phyloP scores from a whole-genome alignment of 2,797 vertebrate species.

The Parambassis ranga region DNA sequence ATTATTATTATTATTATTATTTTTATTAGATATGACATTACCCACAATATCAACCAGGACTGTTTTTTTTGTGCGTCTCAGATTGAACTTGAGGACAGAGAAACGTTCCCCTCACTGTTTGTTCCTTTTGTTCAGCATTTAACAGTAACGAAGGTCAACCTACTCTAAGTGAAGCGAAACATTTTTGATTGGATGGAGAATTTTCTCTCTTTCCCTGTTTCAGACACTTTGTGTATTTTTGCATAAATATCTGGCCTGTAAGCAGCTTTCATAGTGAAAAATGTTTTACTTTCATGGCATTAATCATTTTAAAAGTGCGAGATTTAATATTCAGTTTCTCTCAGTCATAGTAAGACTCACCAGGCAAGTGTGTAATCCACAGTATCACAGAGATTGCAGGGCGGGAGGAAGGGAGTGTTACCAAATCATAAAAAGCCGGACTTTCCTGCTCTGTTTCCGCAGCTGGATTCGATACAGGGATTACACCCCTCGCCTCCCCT shows the following conservation, averaged over 20 bases:
- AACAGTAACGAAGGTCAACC: background rate
- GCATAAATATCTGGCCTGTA: slow-evolving; percentile 28
- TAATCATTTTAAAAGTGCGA: slow-evolving; percentile 58
- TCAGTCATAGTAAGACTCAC: slow-evolving; percentile 18
- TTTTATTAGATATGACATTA: too few relatives aligned
- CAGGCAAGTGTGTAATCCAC: slow-evolving; percentile 57
- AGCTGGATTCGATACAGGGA: slow-evolving; percentile 70
- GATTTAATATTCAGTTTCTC: slow-evolving; percentile 52
- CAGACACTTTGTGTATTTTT: background rate
- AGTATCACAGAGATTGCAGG: slow-evolving; percentile 44
- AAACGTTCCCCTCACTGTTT: too few relatives aligned
- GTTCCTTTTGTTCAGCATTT: too few relatives aligned
- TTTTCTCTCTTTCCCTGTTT: background rate
- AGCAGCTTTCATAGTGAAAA: slow-evolving; percentile 45
- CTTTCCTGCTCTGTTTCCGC: slow-evolving; percentile 48
- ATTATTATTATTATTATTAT: too few relatives aligned
- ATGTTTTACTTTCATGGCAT: slow-evolving; percentile 29
- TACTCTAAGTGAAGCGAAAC: background rate
- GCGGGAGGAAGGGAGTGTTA: slow-evolving; percentile 12
- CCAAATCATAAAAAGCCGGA: slow-evolving; percentile 46
- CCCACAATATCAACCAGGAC: too few relatives aligned
- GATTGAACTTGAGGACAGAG: too few relatives aligned
- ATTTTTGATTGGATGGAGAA: background rate
- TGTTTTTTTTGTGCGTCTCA: too few relatives aligned
- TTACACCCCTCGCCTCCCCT: slow-evolving; percentile 37